Evolutionary conservation across 2,113 vertebrate genomes (phyloP).

Genomic region (Emydura subglobosa): DNA sequence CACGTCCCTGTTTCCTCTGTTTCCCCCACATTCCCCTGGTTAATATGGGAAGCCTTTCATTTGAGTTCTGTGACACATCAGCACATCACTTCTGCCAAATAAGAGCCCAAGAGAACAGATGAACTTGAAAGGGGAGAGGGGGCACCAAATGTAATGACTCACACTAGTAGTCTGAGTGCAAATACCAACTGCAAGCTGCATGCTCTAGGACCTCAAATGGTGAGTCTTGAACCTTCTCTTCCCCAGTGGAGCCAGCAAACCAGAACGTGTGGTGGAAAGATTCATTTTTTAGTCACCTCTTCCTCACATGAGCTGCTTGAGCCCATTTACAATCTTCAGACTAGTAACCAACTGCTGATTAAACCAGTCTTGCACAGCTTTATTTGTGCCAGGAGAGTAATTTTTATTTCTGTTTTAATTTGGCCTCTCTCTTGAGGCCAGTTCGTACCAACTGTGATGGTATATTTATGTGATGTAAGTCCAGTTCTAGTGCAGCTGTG

Average conservation of each 20-base stretch:
- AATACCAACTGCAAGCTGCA: slow-evolving; percentile 59
- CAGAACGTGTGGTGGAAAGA: slow-evolving; percentile 47
- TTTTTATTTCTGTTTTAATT: slow-evolving; percentile 10
- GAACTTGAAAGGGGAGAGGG: slow-evolving; percentile 66
- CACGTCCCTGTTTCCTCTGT: background rate
- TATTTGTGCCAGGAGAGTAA: slow-evolving; percentile 42
- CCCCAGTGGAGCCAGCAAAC: slow-evolving; percentile 58
- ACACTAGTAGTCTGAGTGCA: slow-evolving; percentile 64
- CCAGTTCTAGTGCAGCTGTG: too few relatives aligned
- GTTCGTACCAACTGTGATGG: slow-evolving; percentile 28
- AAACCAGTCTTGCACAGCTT: slow-evolving; percentile 44
- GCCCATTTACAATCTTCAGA: slow-evolving; percentile 17
- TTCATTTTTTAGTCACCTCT: slow-evolving; percentile 71
- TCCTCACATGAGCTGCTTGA: slow-evolving; percentile 46
- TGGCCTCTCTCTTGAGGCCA: slow-evolving; percentile 37
- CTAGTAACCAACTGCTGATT: slow-evolving; percentile 35
- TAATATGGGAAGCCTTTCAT: slow-evolving; percentile 21
- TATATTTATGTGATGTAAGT: slow-evolving; percentile 17
- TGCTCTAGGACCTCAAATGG: slow-evolving; percentile 47
- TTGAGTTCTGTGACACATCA: slow-evolving; percentile 38
- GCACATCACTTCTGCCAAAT: slow-evolving; percentile 61
- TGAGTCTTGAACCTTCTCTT: slow-evolving; percentile 45
- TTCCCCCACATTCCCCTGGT: slow-evolving; percentile 16
- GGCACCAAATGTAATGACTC: slow-evolving; percentile 64
- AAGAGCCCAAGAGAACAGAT: slow-evolving; percentile 55